A percentile compares a stretch with the other conserved stretches of the same genome.
Conservation (phyloP, 2,888 invertebrate species). For the Coenonympha arcania region DNA sequence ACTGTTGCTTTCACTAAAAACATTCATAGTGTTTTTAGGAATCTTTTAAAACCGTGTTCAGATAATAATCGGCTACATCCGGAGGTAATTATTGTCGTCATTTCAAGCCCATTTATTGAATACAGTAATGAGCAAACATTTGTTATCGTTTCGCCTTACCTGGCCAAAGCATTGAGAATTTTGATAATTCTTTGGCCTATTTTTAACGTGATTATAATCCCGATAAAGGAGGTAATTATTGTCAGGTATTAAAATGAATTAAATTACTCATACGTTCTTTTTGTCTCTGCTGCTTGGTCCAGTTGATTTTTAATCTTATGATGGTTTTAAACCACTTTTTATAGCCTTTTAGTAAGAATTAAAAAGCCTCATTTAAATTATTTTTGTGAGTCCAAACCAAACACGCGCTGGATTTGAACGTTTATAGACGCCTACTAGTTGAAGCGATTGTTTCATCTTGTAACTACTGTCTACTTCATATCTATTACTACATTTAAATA, state of each 20-base stretch:
- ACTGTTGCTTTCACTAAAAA: constrained; percentile 2
- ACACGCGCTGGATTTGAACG: too few relatives aligned
- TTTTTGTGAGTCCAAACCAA: too few relatives aligned
- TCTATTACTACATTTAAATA: not conserved
- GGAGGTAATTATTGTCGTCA: constrained; percentile 14
- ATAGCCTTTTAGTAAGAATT: too few relatives aligned
- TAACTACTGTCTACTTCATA: not conserved
- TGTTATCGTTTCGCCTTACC: constrained; percentile 4
- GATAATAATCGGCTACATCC: constrained; percentile 21
- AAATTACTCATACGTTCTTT: too few relatives aligned
- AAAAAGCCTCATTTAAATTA: too few relatives aligned
- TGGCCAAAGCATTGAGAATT: not conserved
- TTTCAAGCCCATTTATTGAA: constrained; percentile 13
- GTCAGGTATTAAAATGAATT: too few relatives aligned
- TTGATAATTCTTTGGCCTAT: constrained; percentile 5
- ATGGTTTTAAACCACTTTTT: too few relatives aligned
- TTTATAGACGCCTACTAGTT: too few relatives aligned
- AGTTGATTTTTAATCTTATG: too few relatives aligned
- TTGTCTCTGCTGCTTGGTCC: too few relatives aligned
- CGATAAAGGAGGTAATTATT: not conserved
- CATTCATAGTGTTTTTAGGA: constrained; percentile 14
- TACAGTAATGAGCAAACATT: not conserved
- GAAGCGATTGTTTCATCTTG: not conserved
- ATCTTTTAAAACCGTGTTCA: constrained; percentile 11
- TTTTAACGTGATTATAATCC: not conserved